Percentiles rank a stretch among this genome's conserved stretches.
Evolutionary conservation across 2,113 vertebrate genomes (phyloP).

Genomic region (Chunga burmeisteri): DNA sequence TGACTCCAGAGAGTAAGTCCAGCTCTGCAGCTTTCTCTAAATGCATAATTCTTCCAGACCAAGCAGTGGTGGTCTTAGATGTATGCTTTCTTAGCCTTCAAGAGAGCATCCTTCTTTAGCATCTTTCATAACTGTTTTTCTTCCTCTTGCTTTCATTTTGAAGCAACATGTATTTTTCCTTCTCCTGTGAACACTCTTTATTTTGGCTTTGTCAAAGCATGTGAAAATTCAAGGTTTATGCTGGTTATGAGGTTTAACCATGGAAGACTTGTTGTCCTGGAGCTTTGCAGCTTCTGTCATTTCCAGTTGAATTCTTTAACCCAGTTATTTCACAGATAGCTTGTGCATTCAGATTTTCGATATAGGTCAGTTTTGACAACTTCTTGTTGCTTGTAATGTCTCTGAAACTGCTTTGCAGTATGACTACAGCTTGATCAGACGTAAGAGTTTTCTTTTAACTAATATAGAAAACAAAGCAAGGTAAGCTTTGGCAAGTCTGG

Average conservation of each 20-base stretch:
- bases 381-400: not conserved
- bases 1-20: not conserved
- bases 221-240: not conserved
- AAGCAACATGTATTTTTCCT: not conserved
- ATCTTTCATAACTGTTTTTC: not conserved
- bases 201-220: not conserved
- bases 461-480: not conserved
- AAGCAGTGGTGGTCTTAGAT: not conserved
- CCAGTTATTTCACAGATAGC: not conserved
- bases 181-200: not conserved
- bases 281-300: not conserved
- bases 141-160: not conserved
- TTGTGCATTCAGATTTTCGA: not conserved
- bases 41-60: not conserved
- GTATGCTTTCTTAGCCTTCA: not conserved
- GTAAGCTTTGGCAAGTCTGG: not conserved
- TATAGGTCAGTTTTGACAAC: constrained; percentile 18
- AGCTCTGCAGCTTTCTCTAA: not conserved
- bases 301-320: constrained; percentile 18
- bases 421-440: not conserved
- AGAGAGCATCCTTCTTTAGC: not conserved
- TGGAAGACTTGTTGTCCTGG: not conserved
- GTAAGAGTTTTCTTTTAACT: not conserved
- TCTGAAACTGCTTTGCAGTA: not conserved
- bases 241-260: not conserved